Conservation (phyloP, 1,140 invertebrate genomes). For the Gonatopus flavifemur region DNA sequence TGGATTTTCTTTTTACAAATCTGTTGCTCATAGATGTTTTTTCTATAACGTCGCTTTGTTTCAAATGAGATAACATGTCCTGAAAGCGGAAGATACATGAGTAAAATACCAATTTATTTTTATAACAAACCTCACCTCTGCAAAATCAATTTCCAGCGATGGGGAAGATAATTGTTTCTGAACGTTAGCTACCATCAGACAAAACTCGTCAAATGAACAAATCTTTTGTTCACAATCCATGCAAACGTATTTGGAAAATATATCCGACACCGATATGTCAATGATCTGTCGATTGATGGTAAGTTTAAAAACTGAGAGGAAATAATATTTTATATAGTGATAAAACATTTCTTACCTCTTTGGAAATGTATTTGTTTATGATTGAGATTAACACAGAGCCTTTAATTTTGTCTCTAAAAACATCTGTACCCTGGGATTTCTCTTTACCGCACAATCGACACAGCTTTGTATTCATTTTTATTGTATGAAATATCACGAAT, state of each 20-base stretch:
- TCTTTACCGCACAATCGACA: conserved; percentile 52
- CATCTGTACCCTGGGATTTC: conserved; percentile 45
- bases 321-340: background rate
- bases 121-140: conserved; percentile 34
- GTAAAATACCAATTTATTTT: background rate
- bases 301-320: background rate
- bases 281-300: conserved; percentile 37
- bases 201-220: conserved; percentile 50
- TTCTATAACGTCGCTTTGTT: conserved; percentile 35
- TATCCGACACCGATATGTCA: conserved; percentile 42
- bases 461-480: conserved; percentile 40
- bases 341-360: conserved; percentile 48
- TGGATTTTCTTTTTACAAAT: conserved; percentile 28
- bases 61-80: conserved; percentile 48
- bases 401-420: conserved; percentile 49
- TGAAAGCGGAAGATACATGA: conserved; percentile 18
- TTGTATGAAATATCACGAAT: too few species aligned
- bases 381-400: conserved; percentile 45
- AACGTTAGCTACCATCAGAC: conserved; percentile 48
- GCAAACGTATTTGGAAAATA: conserved; percentile 48
- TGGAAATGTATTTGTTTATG: conserved; percentile 51
- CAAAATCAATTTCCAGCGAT: conserved; percentile 48
- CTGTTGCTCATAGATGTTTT: conserved; percentile 23
- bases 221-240: conserved; percentile 50
- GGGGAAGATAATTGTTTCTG: conserved; percentile 47